Percentiles rank a stretch among this genome's conserved stretches.
Conservation (phyloP, 2,888 invertebrate species). For the Pantelozetes paolii region DNA sequence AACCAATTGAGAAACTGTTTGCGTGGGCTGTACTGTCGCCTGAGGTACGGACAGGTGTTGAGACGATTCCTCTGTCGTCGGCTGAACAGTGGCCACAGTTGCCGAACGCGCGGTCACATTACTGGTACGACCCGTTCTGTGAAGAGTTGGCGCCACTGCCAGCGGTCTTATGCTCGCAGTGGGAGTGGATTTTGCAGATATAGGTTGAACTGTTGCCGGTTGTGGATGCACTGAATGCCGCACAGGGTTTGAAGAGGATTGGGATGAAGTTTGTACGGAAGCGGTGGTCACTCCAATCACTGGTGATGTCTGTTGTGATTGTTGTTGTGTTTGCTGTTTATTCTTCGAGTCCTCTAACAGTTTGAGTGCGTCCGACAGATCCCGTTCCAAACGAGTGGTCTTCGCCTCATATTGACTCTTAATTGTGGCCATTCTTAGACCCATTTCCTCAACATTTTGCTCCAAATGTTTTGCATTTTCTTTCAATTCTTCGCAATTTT, state of each 20-base stretch:
- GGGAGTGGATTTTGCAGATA: conserved; percentile 63
- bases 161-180: conserved; percentile 89
- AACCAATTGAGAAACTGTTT: conserved; percentile 36
- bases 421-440: conserved; percentile 57
- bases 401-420: conserved; percentile 68
- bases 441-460: conserved; percentile 59
- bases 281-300: conserved; percentile 65
- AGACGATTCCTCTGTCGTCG: conserved; percentile 46
- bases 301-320: not conserved
- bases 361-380: conserved; percentile 53
- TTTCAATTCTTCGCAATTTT: conserved; percentile 66
- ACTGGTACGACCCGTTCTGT: not conserved
- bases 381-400: conserved; percentile 67
- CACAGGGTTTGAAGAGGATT: conserved; percentile 42
- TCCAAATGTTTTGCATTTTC: conserved; percentile 39
- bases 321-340: conserved; percentile 45
- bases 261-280: conserved; percentile 44
- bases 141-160: conserved; percentile 60
- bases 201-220: conserved; percentile 55
- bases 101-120: conserved; percentile 39
- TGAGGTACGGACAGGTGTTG: conserved; percentile 43
- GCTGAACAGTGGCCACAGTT: conserved; percentile 47
- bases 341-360: conserved; percentile 49
- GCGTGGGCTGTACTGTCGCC: conserved; percentile 47
- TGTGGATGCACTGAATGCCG: conserved; percentile 42